Evolutionary conservation across 2,888 invertebrate genomes (phyloP), one percentile per base, ranked within the genome.

Genomic region (Drosophila demipolita): DNA sequence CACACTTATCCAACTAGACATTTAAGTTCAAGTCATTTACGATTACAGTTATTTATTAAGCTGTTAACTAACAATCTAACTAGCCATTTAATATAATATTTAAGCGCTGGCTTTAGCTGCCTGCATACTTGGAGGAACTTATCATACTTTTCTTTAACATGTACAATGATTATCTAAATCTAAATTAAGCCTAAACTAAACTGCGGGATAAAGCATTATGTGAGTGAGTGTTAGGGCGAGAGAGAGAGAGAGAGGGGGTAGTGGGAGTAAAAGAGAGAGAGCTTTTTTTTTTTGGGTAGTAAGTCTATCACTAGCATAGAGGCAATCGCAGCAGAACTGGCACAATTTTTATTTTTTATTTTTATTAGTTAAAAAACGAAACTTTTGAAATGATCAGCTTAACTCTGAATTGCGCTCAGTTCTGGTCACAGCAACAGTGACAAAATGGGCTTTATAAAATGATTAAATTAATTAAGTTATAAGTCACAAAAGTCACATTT

Each of bases 241-340:
- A n/a, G 53, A 40, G 38, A 50, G 11, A 54, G 38, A 48, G 58
- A 59, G 36, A 5, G 7, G 45, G 5, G 3, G 20, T n/a, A 20
- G 11, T 2, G 12, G 42, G 45, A 4, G 20, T 45, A 15, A 23
- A 26, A 45, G 52, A 71, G n/a, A 62, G 36, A 32, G 53, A n/a
- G 26, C 20, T 15, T 29, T n/a, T 45, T 4, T 20, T 32, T 29
- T 26, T 45, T 2, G 63, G 55, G 52, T 32, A 73, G 67, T 89
- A 78, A 83, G 86, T 83, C 83, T 87, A 87, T 87, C 87, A 87
- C 87, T 89, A 87, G 87, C 87, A 87, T 73, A 73, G 80, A 73
- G 69, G 62, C 80, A 75, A 74, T 49, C 64, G 54, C 55, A 36
- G 58, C 35, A 32, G 35, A 38, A 45, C 72, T 75, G 72, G 61